Evolutionary conservation across 2,113 vertebrate genomes (phyloP), one percentile per base, ranked within the genome.

Genomic region (Tautogolabrus adspersus): DNA sequence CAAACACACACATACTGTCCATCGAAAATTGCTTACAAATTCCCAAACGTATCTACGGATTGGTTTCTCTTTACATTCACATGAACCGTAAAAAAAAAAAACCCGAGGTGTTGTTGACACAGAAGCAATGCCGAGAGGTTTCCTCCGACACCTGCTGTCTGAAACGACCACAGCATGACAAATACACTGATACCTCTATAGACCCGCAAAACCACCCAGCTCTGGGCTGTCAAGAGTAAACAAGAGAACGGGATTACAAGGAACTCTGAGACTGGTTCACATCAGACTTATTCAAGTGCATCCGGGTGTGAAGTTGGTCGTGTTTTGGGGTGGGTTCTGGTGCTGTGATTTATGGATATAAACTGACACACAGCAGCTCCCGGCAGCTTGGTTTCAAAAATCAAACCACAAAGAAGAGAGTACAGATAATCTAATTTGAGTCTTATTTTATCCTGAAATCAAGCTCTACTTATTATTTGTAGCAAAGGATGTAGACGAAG

Each of bases 141-240:
- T 83, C 63, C 84, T 82, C 54, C 58, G 88, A 84, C 88, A 84
- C 85, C 81, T 54, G 84, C 89, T 83, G 81, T 87, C 82, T 38
- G 2, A 79, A 73, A 82, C 75, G 83, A 88, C 74, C 86, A 67
- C 77, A 81, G 81, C 81, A 79, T 78, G 79, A 85, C 79, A 86
- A 86, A 72, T 11, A 81, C 86, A 60, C 67, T 61, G 85, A 89
- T 72, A 73, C 82, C 83, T 87, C 83, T 62, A 84, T 72, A 86
- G 82, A 83, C 64, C 46, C 11, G 10, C 30, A 19, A 76, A 73
- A 65, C 55, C 57, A 37, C 61, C 56, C 8, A 40, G 40, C 58
- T 52, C 60, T 47, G 47, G 0, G 69, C 68, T 58, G 63, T 67
- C 82, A 87, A 26, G 49, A 55, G 79, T 66, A 74, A 89, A 90